Percentiles rank a stretch among this genome's conserved stretches.
Conservation (phyloP, 2,113 vertebrate genomes). For the Gracilinanus agilis region DNA sequence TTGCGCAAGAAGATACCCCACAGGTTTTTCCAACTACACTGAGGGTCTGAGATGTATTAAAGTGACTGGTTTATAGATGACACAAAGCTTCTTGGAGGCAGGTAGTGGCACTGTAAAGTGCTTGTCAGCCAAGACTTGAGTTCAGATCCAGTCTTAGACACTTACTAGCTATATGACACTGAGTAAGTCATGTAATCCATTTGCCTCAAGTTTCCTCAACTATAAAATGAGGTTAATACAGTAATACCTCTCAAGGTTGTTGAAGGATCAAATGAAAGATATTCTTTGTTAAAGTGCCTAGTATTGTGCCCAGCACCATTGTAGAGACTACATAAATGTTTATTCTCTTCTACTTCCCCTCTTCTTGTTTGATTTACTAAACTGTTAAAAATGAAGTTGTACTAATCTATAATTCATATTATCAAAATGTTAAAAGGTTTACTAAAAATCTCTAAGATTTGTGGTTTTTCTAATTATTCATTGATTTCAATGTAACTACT, state of each 20-base stretch:
- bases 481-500: background rate
- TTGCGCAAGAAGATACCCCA: background rate
- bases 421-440: background rate
- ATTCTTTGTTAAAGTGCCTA: background rate
- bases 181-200: background rate
- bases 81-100: background rate
- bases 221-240: background rate
- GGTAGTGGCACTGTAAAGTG: background rate
- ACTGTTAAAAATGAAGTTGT: background rate
- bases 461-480: background rate
- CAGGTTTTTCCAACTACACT: slow-evolving; percentile 1
- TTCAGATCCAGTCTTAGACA: background rate
- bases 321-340: background rate
- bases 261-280: background rate
- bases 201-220: background rate
- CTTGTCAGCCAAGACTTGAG: background rate
- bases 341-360: background rate
- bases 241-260: background rate
- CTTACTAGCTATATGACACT: background rate
- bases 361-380: background rate
- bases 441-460: slow-evolving; percentile 10
- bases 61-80: background rate
- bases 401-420: background rate
- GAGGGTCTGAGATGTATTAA: background rate
- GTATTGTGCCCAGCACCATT: background rate